A percentile compares a stretch with the other conserved stretches of the same genome.
Evolutionary conservation across 1,140 invertebrate species (phyloP).

Genomic region (silkworm (Bombyx mori)): ASM3026992v2 NC_085117.1:42001-42500

Average conservation of each 20-base stretch:
- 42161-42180: constrained; percentile 2
- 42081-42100: neutral
- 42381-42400: constrained; percentile 2
- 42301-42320: neutral
- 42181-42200: constrained; percentile 4
- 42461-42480: neutral
- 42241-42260: no score
- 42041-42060: neutral
- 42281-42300: no score
- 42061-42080: neutral
- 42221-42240: no score
- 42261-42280: no score
- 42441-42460: neutral
- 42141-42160: neutral
- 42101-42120: neutral
- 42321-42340: constrained; percentile 3
- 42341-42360: neutral
- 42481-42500: no score
- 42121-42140: neutral
- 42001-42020: neutral
- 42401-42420: neutral
- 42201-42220: neutral
- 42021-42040: neutral
- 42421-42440: neutral
- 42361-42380: neutral